Evolutionary conservation across 2,888 invertebrate species (phyloP).

Genomic region (Geophilus truncorum): DNA sequence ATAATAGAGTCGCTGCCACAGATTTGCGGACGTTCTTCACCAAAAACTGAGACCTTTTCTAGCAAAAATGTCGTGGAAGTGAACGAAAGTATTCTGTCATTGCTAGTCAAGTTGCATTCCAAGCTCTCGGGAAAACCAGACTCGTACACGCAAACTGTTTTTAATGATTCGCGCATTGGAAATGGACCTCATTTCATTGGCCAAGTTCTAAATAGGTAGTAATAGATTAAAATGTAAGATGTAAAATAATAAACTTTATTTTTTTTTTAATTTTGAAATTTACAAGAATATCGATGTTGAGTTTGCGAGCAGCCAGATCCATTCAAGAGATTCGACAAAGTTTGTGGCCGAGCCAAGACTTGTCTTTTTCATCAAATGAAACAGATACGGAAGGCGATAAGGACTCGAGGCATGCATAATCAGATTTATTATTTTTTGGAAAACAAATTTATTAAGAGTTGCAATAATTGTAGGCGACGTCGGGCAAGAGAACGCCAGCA

Average conservation of each 20-base stretch:
- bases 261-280: not conserved
- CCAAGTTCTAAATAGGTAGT: slow-evolving; percentile 64
- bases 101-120: slow-evolving; percentile 82
- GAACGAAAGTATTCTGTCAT: slow-evolving; percentile 71
- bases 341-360: slow-evolving; percentile 62
- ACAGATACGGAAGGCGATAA: slow-evolving; percentile 64
- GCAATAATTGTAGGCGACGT: slow-evolving; percentile 53
- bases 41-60: slow-evolving; percentile 32
- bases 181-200: slow-evolving; percentile 86
- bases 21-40: not conserved
- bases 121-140: slow-evolving; percentile 76
- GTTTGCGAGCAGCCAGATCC: slow-evolving; percentile 40
- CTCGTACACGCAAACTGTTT: slow-evolving; percentile 58
- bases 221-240: not conserved
- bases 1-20: not conserved
- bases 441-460: slow-evolving; percentile 22
- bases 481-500: slow-evolving; percentile 84
- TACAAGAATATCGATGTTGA: slow-evolving; percentile 31
- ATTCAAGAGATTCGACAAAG: slow-evolving; percentile 66
- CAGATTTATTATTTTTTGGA: too few relatives aligned
- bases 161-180: slow-evolving; percentile 56
- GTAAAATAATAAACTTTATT: not conserved
- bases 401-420: slow-evolving; percentile 67
- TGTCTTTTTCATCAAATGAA: not conserved
- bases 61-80: slow-evolving; percentile 39